These are phyloP conservation scores for Myanophis thanlyinensis DNA, from an alignment of 2,113 vertebrate genomes.

Conservation along the genomic window DNA sequence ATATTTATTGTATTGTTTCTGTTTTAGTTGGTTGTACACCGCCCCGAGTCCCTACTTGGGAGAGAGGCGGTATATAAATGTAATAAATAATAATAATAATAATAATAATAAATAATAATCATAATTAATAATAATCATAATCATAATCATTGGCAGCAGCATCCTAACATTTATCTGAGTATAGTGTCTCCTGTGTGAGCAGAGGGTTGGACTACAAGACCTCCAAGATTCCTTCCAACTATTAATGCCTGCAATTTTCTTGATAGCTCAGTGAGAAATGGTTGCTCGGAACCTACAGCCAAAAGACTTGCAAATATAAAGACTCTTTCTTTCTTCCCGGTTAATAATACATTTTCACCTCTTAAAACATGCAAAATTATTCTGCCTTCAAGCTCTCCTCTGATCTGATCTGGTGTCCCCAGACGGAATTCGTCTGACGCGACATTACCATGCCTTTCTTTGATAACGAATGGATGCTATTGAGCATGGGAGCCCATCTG, in stretches of 20 bases:
- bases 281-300: neutral
- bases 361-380: constrained; percentile 3
- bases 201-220: neutral
- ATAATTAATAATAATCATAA: too few species aligned
- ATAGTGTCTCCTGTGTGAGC: neutral
- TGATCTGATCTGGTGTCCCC: neutral
- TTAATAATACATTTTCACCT: constrained; percentile 28
- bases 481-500: neutral
- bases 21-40: too few species aligned
- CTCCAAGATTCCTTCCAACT: neutral
- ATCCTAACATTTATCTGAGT: too few species aligned
- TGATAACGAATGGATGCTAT: constrained; percentile 45
- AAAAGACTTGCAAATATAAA: constrained; percentile 9
- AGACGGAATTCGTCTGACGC: constrained; percentile 15
- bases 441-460: constrained; percentile 6
- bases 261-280: neutral
- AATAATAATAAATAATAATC: too few species aligned
- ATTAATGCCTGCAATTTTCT: neutral
- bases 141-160: too few species aligned
- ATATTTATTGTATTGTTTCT: too few species aligned
- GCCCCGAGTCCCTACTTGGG: too few species aligned
- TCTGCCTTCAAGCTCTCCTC: constrained; percentile 13
- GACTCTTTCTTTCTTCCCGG: neutral
- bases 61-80: too few species aligned
- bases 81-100: too few species aligned